Evolutionary conservation across 1,140 invertebrate species (phyloP).

Genomic region (Conus betulinus): DNA sequence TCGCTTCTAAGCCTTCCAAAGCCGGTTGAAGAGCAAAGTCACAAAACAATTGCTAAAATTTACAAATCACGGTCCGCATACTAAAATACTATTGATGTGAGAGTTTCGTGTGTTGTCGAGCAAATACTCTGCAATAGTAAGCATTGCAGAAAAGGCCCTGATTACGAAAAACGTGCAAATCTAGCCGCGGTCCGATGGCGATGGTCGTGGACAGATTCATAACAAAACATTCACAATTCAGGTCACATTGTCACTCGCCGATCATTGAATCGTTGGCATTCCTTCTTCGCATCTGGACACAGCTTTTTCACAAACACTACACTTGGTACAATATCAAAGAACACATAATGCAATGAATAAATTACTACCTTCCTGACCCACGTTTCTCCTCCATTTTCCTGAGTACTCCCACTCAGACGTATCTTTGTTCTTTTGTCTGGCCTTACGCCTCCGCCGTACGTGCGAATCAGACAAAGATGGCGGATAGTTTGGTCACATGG

Average conservation of each 20-base stretch:
- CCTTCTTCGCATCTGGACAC: not conserved
- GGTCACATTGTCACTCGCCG: not conserved
- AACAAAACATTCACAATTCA: not conserved
- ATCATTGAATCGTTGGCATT: not conserved
- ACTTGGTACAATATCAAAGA: not conserved
- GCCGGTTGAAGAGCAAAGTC: too few relatives aligned
- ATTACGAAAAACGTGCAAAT: too few relatives aligned
- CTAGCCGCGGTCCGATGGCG: too few relatives aligned
- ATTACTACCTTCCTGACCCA: conserved; percentile 51
- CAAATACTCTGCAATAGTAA: too few relatives aligned
- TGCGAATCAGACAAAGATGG: conserved; percentile 51
- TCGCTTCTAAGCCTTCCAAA: too few relatives aligned
- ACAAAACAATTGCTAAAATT: too few relatives aligned
- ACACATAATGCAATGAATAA: not conserved
- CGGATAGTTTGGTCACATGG: conserved; percentile 54
- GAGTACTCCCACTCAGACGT: conserved; percentile 4
- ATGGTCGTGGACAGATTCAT: not conserved
- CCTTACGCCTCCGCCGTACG: conserved; percentile 20
- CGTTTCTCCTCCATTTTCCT: conserved; percentile 58
- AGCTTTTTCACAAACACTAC: not conserved
- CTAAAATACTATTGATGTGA: too few relatives aligned
- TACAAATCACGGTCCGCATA: too few relatives aligned
- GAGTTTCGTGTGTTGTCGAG: too few relatives aligned
- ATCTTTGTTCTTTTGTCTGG: conserved; percentile 23
- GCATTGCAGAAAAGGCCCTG: too few relatives aligned